Evolutionary conservation across 64 coral and sea anemone species (phyloP), one percentile per base, ranked within the genome.

Genomic region (Montipora cactus): DNA sequence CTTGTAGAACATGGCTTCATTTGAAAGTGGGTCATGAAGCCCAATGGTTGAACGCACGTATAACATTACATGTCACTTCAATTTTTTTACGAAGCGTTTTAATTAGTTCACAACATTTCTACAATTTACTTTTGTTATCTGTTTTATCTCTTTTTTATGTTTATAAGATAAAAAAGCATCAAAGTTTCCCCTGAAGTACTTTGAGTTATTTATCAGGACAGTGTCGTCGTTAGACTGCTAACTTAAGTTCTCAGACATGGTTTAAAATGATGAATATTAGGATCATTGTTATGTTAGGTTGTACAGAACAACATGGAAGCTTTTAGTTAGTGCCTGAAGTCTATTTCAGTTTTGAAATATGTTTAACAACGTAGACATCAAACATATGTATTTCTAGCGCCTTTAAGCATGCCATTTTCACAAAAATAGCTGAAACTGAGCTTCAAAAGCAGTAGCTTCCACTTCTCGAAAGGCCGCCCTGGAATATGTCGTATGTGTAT

Each of bases 141-240:
- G 59, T 18, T 85, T 69, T 85, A 69, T 70, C 82, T 71, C 62
- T 50, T 86, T 21, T 71, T 5, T 16, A 44, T 8, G 49, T 21
- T 59, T 50, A 78, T 49, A 86, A 50, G 82, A 86, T 86, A 4
- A 49, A 85, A 85, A 70, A 44, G 16, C 10, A 49, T 67, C 80
- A 57, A 83, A 37, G 12, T 68, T 84, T 37, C 37, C 37, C 37
- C 37, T 67, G 25, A 66, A 68, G 7, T 44, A 1, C 19, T 86
- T 86, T n/a, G 55, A 37, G 5, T 44, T 23, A 46, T 78, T 78
- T 49, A 50, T 57, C 53, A 78, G 15, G 3, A 16, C 2, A 37
- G 37, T 78, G 12, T 18, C 47, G 4, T 47, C 28, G 11, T 50
- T 13, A 19, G 76, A 16, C 46, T 49, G 10, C 47, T 16, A 8